These are phyloP conservation scores for Lanius ludovicianus DNA, from an alignment of 2,113 vertebrate genomes.

Conservation along the genomic window DNA sequence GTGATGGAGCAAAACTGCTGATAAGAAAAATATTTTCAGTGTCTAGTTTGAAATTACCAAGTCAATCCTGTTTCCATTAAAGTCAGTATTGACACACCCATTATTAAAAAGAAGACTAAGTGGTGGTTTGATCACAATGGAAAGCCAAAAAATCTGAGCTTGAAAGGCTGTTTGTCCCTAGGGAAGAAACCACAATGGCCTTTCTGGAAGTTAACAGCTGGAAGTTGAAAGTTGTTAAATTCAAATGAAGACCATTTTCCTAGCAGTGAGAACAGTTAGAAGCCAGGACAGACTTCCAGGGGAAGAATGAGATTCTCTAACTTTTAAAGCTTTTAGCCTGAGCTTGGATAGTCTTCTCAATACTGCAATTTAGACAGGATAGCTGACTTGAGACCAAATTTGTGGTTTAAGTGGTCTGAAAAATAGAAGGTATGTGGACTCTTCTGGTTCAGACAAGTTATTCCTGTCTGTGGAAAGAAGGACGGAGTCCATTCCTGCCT, in stretches of 20 bases:
- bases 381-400: not conserved
- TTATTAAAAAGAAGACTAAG: constrained; percentile 12
- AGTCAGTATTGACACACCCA: constrained; percentile 27
- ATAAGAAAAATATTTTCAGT: constrained; percentile 60
- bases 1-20: constrained; percentile 25
- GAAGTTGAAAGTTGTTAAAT: constrained; percentile 29
- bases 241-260: constrained; percentile 1
- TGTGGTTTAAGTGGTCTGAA: not conserved
- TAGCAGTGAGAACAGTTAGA: not conserved
- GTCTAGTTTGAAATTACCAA: constrained; percentile 7
- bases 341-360: not conserved
- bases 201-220: constrained; percentile 56
- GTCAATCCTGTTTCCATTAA: constrained; percentile 20
- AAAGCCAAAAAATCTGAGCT: constrained; percentile 11
- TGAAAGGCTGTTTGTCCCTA: constrained; percentile 30
- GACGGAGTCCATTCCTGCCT: not conserved
- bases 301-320: not conserved
- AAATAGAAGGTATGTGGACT: not conserved
- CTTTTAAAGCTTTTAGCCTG: not conserved
- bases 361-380: not conserved
- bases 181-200: constrained; percentile 18
- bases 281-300: not conserved
- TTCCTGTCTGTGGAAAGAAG: not conserved
- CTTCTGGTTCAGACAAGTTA: not conserved
- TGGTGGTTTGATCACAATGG: constrained; percentile 9